Base-by-base conservation (phyloP, 2,888 invertebrate genomes). In the Ectropis crepuscularia region DNA sequence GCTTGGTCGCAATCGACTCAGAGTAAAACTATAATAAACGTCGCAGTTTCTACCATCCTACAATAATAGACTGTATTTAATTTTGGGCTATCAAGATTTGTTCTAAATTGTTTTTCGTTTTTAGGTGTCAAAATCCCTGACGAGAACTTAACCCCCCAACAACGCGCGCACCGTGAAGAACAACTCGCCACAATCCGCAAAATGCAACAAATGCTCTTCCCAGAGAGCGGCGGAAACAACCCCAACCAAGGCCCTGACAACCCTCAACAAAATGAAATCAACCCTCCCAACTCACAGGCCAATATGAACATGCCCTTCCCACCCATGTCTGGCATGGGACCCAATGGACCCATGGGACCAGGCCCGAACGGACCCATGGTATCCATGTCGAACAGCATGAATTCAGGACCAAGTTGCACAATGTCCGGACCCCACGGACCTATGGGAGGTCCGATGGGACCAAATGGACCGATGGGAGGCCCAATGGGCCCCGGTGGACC, bases 101-200 rank as follows among this genome's bases (percentile, higher is more conserved):
- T 47, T 16, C 6, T 16, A 28, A 6, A 16, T 47, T 61, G 48
- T 67, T 38, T 54, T 58, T 54, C 41, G 7, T 51, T 74, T 66
- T 71, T 86, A 93, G 95, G 96, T 74, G 97, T 98, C 51, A 98
- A 98, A 94, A 97, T 98, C 80, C 98, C 98, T 74, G 98, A 98
- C 89, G 99, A 99, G 90, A 98, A 98, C 89, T 93, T 99, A 76
- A 99, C 99, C 58, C 98, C 99, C 42, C 98, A 99, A 85, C 99
- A 99, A 86, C 95, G 98, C 60, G 97, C 98, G 69, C 98, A 98
- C 84, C 95, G 99, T 65, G 98, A 98, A 88, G 98, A 98, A 80
- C 97, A 98, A 79, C 92, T 99, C 54, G 98, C 98, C 6, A 98
- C 97, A 65, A 94, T 99, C 61, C 92, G 96, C 68, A 98, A 98